Conservation (phyloP, 1,140 invertebrate genomes). For the Trichomalopsis sarcophagae region DNA sequence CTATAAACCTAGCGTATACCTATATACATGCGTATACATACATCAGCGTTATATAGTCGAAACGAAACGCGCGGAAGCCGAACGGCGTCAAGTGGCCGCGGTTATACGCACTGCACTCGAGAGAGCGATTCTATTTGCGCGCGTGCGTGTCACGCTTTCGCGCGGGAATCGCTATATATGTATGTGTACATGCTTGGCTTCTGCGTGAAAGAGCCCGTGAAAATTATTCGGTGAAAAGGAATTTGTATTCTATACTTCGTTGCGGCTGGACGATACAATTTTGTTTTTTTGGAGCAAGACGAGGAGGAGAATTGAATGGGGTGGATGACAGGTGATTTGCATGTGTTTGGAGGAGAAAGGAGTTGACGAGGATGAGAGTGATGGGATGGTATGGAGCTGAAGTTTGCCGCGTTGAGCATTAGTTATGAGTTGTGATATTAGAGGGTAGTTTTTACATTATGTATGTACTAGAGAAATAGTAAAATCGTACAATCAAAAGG, state of each 20-base stretch:
- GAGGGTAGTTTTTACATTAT: no score
- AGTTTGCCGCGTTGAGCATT: no score
- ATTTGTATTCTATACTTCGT: slow-evolving; percentile 34
- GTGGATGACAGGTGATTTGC: neutral
- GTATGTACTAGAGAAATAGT: no score
- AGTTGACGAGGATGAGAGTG: no score
- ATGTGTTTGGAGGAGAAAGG: neutral
- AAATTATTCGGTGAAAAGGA: slow-evolving; percentile 45
- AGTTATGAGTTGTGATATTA: no score
- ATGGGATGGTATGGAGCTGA: no score
- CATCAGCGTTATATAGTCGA: neutral
- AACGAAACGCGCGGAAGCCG: neutral
- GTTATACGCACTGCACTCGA: neutral
- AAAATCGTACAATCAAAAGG: no score
- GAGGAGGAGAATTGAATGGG: neutral
- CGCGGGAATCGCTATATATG: slow-evolving; percentile 45
- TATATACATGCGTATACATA: neutral
- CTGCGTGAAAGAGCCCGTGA: slow-evolving; percentile 27
- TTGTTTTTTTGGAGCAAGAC: neutral
- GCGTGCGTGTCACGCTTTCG: slow-evolving; percentile 55
- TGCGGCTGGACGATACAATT: neutral
- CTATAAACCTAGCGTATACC: no score
- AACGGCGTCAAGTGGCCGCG: no score
- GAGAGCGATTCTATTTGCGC: slow-evolving; percentile 22
- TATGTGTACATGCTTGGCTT: neutral